These are phyloP conservation scores for Ladona fulva DNA, from an alignment of 1,140 invertebrate genomes.

Conservation along the genomic window DNA sequence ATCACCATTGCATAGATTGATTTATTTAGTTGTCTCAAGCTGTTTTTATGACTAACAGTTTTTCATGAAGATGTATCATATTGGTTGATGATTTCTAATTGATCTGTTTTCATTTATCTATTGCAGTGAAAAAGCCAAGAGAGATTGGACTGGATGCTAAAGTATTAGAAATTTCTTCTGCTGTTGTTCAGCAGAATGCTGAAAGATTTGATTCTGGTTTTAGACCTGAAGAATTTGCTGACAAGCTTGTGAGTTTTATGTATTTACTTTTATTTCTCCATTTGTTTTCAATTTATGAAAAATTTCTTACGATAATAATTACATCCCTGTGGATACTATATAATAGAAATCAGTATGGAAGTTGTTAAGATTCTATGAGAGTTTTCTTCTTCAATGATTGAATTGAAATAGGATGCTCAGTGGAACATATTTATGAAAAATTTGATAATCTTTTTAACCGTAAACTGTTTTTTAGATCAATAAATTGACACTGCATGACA, in stretches of 20 bases:
- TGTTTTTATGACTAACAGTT: neutral
- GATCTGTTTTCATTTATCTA: neutral
- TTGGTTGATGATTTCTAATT: neutral
- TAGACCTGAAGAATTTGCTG: neutral
- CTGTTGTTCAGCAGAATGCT: neutral
- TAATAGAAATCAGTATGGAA: too few species aligned
- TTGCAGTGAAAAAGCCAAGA: neutral
- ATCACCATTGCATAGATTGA: neutral
- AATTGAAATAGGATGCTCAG: too few species aligned
- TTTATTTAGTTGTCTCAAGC: neutral
- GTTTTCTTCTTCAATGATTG: too few species aligned
- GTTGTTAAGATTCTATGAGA: too few species aligned
- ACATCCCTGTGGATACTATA: too few species aligned
- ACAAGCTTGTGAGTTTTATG: neutral
- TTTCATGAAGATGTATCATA: neutral
- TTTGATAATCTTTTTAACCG: too few species aligned
- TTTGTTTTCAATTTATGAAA: too few species aligned
- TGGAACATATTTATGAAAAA: too few species aligned
- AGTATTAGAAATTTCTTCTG: neutral
- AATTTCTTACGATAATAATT: too few species aligned
- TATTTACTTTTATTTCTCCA: too few species aligned
- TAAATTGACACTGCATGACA: too few species aligned
- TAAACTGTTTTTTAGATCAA: too few species aligned
- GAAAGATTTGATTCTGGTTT: neutral
- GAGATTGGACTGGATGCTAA: neutral